These are phyloP conservation scores for Halesus radiatus DNA, from an alignment of 1,140 invertebrate genomes.

Conservation along the genomic window DNA sequence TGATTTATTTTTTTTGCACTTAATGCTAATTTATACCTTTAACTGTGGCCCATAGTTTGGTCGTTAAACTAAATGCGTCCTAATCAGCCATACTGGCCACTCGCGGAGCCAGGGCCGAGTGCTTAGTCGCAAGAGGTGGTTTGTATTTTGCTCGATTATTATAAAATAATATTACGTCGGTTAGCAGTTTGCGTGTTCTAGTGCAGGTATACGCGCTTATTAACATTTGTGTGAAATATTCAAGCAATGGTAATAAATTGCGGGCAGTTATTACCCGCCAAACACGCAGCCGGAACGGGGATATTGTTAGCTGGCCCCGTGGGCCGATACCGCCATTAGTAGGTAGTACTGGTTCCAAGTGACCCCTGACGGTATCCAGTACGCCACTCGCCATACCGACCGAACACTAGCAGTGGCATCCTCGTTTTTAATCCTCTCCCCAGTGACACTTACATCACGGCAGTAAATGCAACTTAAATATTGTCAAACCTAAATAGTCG, in stretches of 20 bases:
- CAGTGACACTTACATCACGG: background rate
- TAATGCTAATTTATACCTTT: background rate
- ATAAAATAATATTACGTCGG: too few relatives aligned
- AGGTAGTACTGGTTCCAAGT: too few relatives aligned
- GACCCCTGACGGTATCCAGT: too few relatives aligned
- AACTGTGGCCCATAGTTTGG: background rate
- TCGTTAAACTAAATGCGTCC: background rate
- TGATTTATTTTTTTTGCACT: background rate
- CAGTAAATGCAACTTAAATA: background rate
- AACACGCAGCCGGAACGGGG: background rate
- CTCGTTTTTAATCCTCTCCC: too few relatives aligned
- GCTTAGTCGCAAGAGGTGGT: background rate
- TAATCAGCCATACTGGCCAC: background rate
- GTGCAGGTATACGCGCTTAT: slow-evolving; percentile 2
- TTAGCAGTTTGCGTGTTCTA: background rate
- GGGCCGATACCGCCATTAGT: too few relatives aligned
- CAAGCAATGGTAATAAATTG: slow-evolving; percentile 3
- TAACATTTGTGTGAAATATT: slow-evolving; percentile 13
- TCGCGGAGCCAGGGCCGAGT: background rate
- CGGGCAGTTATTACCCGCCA: background rate
- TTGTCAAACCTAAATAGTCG: too few relatives aligned
- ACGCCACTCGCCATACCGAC: too few relatives aligned
- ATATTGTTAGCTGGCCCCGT: too few relatives aligned
- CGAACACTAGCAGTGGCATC: too few relatives aligned
- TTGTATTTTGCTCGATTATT: too few relatives aligned